Base-by-base conservation (phyloP, 1,140 invertebrate genomes). In the Dendrolimus punctatus region DNA sequence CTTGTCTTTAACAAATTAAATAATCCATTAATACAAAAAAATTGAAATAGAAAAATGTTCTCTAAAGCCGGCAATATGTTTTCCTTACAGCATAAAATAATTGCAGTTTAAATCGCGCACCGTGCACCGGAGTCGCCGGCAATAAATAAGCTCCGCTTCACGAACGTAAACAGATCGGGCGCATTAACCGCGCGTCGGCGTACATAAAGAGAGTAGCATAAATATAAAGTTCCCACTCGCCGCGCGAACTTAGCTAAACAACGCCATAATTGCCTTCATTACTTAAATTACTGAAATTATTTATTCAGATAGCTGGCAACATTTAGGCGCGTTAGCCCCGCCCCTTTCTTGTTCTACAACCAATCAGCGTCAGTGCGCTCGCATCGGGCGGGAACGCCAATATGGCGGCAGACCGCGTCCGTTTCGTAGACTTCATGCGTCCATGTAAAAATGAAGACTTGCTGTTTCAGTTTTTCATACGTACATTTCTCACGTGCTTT, bases 271-370 rank as follows among this genome's bases (percentile, higher is more conserved):
- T 86, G 81, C 83, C 81, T 85, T 86, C 81, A 85, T 85, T 86
- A 85, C 80, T 86, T 86, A 86, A 86, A 85, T 85, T 85, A 85
- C 80, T 79, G 77, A 85, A 86, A 85, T 85, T 86, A 86, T 85
- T 86, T 86, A 86, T 86, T 86, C 81, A 87, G 85, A 87, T 86
- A 87, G 81, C 82, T 85, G 87, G 80, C 82, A 87, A 86, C 85
- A 88, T 83, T 79, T 72, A 74, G 81, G 72, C 64, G 68, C 66
- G 57, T 44, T 55, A 60, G 64, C 72, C 52, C 74, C 77, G 74
- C 81, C 80, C 65, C 39, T 47, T 23, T 23, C 23, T 23, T 23
- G 23, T 23, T 23, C 23, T 23, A 23, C 23, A 23, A 23, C 23
- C 23, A 23, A 23, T 23, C 23, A 23, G 40, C 51, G 53, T 48